Conservation (phyloP, 2,797 vertebrate genomes). For the Pelobates cultripes region DNA sequence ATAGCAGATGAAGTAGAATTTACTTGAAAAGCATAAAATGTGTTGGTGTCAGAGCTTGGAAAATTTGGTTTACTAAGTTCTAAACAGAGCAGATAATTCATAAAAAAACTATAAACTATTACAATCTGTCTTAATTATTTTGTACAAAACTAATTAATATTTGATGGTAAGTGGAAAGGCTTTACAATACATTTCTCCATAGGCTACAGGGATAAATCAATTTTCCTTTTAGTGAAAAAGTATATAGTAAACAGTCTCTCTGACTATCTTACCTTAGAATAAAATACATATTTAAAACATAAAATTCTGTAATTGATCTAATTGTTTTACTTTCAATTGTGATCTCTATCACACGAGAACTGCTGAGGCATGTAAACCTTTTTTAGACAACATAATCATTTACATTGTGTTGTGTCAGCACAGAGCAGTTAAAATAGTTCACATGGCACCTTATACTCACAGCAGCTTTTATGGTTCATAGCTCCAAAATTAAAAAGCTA, state of each 20-base stretch:
- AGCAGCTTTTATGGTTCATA: conserved; percentile 65
- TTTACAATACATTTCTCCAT: too few species aligned
- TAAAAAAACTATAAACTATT: too few species aligned
- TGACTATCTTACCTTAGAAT: background rate
- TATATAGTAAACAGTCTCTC: background rate
- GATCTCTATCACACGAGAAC: conserved; percentile 46
- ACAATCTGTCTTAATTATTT: too few species aligned
- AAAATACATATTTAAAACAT: background rate
- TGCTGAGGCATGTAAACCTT: conserved; percentile 60
- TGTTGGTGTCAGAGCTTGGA: too few species aligned
- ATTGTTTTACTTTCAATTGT: conserved; percentile 17
- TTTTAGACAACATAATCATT: conserved; percentile 58
- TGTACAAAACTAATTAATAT: too few species aligned
- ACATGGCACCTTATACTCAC: conserved; percentile 59
- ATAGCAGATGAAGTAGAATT: too few species aligned
- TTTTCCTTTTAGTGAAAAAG: too few species aligned
- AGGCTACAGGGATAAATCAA: too few species aligned
- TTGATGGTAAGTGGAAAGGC: too few species aligned
- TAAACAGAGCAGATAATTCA: too few species aligned
- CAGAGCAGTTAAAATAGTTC: conserved; percentile 65
- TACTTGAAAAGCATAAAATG: too few species aligned
- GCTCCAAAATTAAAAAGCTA: conserved; percentile 67
- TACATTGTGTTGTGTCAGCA: conserved; percentile 66
- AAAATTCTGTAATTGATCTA: conserved; percentile 31
- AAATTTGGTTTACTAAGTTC: too few species aligned